A percentile compares a stretch with the other conserved stretches of the same genome.
These are phyloP conservation scores for Eulimnadia texana DNA, from an alignment of 1,140 invertebrate species.

Conservation along the genomic window DNA sequence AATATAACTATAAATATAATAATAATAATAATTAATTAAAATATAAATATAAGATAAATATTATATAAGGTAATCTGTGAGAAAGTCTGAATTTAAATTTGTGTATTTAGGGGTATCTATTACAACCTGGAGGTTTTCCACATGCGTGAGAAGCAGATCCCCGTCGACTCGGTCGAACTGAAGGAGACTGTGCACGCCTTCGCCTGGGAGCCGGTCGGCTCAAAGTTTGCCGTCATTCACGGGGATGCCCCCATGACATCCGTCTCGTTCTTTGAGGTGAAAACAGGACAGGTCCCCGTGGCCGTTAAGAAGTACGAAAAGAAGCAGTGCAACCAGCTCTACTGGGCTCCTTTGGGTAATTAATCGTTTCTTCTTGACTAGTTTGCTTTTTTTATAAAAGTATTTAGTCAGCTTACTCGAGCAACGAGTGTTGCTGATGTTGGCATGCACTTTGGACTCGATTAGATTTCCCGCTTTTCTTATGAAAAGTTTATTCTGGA, in stretches of 20 bases:
- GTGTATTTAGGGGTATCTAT: conserved; percentile 79
- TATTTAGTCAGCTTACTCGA: no score
- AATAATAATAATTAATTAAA: neutral
- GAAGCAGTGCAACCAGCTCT: conserved; percentile 80
- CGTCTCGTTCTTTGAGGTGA: conserved; percentile 88
- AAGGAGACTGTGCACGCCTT: conserved; percentile 87
- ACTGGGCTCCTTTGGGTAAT: conserved; percentile 71
- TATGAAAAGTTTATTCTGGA: no score
- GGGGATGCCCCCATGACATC: conserved; percentile 75
- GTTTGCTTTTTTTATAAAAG: no score
- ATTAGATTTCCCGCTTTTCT: no score
- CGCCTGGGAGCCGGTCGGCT: conserved; percentile 94
- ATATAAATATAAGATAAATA: neutral
- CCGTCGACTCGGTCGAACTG: conserved; percentile 92
- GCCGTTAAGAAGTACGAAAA: conserved; percentile 68
- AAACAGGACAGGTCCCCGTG: conserved; percentile 63
- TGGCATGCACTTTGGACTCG: no score
- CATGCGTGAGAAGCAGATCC: conserved; percentile 93
- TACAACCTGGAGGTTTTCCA: conserved; percentile 99
- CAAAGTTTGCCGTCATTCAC: conserved; percentile 91
- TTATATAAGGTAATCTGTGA: no score
- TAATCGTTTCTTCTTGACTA: neutral
- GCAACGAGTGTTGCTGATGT: no score
- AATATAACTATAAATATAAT: conserved; percentile 3
- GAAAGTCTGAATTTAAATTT: no score